These are phyloP conservation scores for Gobio gobio DNA, from an alignment of 2,113 vertebrate genomes.

Conservation along the genomic window DNA sequence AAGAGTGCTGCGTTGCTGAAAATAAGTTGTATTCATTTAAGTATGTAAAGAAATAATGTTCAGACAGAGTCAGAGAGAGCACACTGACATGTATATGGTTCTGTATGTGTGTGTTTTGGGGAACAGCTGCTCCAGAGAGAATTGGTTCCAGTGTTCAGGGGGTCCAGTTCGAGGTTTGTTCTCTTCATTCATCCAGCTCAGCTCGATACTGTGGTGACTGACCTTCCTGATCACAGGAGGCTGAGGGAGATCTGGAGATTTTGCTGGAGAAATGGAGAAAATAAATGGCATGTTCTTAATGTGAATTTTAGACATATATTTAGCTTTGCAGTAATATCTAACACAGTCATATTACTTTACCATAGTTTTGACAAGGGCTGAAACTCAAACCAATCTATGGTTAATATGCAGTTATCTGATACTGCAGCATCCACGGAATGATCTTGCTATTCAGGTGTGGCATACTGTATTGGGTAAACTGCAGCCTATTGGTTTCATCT, in stretches of 20 bases:
- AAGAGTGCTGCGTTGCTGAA: not conserved
- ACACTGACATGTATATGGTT: slow-evolving; percentile 55
- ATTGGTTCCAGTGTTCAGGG: slow-evolving; percentile 57
- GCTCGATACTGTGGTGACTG: slow-evolving; percentile 66
- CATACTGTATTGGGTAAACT: slow-evolving; percentile 13
- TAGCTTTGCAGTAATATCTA: not conserved
- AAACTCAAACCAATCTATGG: slow-evolving; percentile 21
- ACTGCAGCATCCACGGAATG: not conserved
- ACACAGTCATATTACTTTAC: not conserved
- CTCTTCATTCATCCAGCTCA: slow-evolving; percentile 65
- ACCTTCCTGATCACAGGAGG: slow-evolving; percentile 66
- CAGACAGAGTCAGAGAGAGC: not conserved
- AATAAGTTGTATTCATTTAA: not conserved
- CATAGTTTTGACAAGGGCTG: slow-evolving; percentile 8
- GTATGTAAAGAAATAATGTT: not conserved
- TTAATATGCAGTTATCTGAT: slow-evolving; percentile 31
- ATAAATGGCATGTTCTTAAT: not conserved
- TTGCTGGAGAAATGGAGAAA: not conserved
- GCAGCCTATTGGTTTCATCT: not conserved
- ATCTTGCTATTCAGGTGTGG: slow-evolving; percentile 10
- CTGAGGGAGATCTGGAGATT: slow-evolving; percentile 38
- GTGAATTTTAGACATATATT: not conserved
- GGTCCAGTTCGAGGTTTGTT: slow-evolving; percentile 40
- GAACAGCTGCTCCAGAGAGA: slow-evolving; percentile 69
- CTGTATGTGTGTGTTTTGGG: slow-evolving; percentile 51